These are phyloP conservation scores for Orchestes rusci DNA, from an alignment of 2,888 invertebrate genomes.

Conservation along the genomic window DNA sequence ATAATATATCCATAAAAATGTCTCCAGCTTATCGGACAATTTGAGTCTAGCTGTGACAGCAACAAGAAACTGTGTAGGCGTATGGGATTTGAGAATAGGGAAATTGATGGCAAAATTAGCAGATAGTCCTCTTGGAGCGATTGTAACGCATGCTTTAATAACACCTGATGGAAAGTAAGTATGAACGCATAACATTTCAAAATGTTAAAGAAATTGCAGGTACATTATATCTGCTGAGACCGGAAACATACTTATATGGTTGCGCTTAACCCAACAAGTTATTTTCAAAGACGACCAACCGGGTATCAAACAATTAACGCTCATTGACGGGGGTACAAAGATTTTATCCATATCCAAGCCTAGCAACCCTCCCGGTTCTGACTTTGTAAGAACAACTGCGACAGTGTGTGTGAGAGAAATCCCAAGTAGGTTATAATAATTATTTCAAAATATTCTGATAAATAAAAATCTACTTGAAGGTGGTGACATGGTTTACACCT, in stretches of 20 bases:
- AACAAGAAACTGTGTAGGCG: conserved; percentile 88
- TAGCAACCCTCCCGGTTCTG: conserved; percentile 54
- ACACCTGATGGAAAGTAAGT: conserved; percentile 70
- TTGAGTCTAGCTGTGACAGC: conserved; percentile 82
- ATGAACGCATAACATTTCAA: not conserved
- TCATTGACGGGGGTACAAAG: conserved; percentile 67
- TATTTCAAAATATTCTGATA: not conserved
- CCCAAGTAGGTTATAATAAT: too few relatives aligned
- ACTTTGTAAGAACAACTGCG: conserved; percentile 59
- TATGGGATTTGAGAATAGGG: conserved; percentile 88
- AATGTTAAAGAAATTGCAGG: conserved; percentile 35
- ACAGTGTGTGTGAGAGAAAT: conserved; percentile 62
- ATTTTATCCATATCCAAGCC: conserved; percentile 69
- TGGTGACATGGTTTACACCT: conserved; percentile 69
- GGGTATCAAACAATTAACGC: conserved; percentile 66
- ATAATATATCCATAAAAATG: not conserved
- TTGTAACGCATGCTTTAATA: conserved; percentile 87
- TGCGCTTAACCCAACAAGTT: conserved; percentile 65
- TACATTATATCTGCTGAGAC: conserved; percentile 88
- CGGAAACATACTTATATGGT: conserved; percentile 86
- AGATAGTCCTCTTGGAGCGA: conserved; percentile 87
- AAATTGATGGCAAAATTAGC: conserved; percentile 79
- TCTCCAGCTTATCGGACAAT: conserved; percentile 63
- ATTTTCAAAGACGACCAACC: conserved; percentile 78
- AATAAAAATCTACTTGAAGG: conserved; percentile 46